Conservation (phyloP, 2,888 invertebrate genomes). For the Plutella xylostella region DNA sequence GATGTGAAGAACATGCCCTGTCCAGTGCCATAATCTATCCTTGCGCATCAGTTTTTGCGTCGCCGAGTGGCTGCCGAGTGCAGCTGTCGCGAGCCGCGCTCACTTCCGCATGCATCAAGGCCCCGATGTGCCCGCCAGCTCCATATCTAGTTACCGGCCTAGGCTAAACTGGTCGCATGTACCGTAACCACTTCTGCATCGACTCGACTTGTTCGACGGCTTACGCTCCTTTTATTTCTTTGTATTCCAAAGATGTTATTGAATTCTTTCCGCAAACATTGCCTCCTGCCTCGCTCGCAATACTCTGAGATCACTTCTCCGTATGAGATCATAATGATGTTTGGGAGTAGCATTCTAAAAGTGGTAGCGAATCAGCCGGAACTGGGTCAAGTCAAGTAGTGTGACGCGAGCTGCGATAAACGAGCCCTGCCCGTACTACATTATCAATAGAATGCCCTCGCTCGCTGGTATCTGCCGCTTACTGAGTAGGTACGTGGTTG, state of each 20-base stretch:
- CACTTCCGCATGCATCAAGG: conserved; percentile 38
- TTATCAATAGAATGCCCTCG: conserved; percentile 42
- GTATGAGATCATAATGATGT: conserved; percentile 12
- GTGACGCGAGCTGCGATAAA: conserved; percentile 60
- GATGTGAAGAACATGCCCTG: too few species aligned
- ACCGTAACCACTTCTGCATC: conserved; percentile 31
- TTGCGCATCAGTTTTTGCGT: conserved; percentile 32
- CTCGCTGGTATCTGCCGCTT: too few species aligned
- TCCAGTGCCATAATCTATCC: too few species aligned
- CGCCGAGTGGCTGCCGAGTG: conserved; percentile 28
- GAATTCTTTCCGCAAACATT: neutral
- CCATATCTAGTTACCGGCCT: conserved; percentile 21
- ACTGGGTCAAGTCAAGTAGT: conserved; percentile 63
- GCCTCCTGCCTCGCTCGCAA: neutral
- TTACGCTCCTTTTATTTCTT: neutral
- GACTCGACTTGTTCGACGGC: neutral
- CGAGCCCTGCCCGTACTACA: conserved; percentile 44
- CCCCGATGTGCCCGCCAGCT: conserved; percentile 15
- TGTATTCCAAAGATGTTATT: neutral
- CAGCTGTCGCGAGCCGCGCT: conserved; percentile 35
- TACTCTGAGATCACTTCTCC: neutral
- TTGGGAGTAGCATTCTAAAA: too few species aligned
- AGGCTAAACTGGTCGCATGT: conserved; percentile 28
- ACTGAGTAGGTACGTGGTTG: neutral
- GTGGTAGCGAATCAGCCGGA: conserved; percentile 53